phyloP scores from a whole-genome alignment of 2,888 invertebrate genomes.

The Julus scandinavius region DNA sequence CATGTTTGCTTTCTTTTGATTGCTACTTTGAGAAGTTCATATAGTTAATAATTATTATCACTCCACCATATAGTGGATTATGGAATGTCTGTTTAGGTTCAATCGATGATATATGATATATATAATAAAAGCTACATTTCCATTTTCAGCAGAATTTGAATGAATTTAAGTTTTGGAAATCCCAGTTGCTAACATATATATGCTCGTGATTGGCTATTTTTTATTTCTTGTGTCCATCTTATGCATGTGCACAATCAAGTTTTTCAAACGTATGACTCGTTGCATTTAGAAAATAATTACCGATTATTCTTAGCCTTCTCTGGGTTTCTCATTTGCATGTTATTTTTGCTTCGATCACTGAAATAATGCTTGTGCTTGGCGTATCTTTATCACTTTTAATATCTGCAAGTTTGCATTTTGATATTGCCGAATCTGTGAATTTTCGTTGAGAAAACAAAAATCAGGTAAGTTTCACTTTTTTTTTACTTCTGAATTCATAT shows the following conservation, averaged over 20 bases:
- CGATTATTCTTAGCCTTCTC: not conserved
- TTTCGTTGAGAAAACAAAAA: not conserved
- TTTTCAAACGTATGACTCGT: too few relatives aligned
- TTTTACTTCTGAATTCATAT: not conserved
- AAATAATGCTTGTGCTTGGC: not conserved
- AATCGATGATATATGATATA: not conserved
- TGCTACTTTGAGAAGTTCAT: not conserved
- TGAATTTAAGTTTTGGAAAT: not conserved
- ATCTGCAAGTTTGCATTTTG: not conserved
- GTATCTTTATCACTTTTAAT: conserved; percentile 46
- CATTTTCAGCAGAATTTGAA: not conserved
- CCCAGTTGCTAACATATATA: not conserved
- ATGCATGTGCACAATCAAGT: not conserved
- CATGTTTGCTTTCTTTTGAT: conserved; percentile 53
- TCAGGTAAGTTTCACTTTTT: not conserved
- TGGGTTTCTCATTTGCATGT: not conserved
- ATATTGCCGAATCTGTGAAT: not conserved
- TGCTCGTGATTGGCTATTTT: not conserved
- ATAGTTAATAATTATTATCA: not conserved
- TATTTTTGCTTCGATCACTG: conserved; percentile 7
- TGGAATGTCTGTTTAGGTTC: not conserved
- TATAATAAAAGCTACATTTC: too few relatives aligned
- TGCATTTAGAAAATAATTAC: not conserved
- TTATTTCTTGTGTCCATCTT: not conserved
- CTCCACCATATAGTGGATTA: not conserved